phyloP scores from a whole-genome alignment of 1,140 invertebrate species.

The Nasonia vitripennis region DNA sequence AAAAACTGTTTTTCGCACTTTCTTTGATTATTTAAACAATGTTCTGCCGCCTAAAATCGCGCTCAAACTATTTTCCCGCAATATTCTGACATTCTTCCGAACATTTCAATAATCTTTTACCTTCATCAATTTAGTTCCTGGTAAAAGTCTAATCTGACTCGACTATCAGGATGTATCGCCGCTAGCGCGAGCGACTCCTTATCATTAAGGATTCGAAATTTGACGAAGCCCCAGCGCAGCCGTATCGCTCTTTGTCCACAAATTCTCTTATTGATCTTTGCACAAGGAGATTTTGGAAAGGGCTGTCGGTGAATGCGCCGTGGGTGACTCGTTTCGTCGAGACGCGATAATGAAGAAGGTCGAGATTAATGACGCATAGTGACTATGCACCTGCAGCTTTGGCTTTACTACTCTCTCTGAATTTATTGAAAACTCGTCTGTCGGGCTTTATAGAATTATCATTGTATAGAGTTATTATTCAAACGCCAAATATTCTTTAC shows the following conservation, averaged over 20 bases:
- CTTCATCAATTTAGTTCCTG: too few relatives aligned
- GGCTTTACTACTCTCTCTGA: background rate
- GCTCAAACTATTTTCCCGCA: too few relatives aligned
- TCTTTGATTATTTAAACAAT: too few relatives aligned
- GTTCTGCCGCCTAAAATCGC: too few relatives aligned
- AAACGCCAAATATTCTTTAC: too few relatives aligned
- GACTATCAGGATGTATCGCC: background rate
- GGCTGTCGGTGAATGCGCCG: background rate
- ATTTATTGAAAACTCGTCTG: too few relatives aligned
- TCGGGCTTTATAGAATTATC: too few relatives aligned
- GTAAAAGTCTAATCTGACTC: too few relatives aligned
- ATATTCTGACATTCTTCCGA: too few relatives aligned
- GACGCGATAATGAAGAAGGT: slow-evolving; percentile 37
- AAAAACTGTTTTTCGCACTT: too few relatives aligned
- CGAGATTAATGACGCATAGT: slow-evolving; percentile 23
- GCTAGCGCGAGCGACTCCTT: background rate
- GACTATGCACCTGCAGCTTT: background rate
- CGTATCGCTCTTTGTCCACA: slow-evolving; percentile 4
- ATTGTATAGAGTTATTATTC: too few relatives aligned
- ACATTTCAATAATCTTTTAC: too few relatives aligned
- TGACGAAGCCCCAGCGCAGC: background rate
- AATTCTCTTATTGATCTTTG: slow-evolving; percentile 17
- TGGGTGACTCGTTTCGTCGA: slow-evolving; percentile 17
- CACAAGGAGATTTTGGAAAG: background rate
- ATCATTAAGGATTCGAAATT: slow-evolving; percentile 27